These are phyloP conservation scores for Eueides isabella DNA, from an alignment of 1,140 invertebrate species.

Conservation along the genomic window DNA sequence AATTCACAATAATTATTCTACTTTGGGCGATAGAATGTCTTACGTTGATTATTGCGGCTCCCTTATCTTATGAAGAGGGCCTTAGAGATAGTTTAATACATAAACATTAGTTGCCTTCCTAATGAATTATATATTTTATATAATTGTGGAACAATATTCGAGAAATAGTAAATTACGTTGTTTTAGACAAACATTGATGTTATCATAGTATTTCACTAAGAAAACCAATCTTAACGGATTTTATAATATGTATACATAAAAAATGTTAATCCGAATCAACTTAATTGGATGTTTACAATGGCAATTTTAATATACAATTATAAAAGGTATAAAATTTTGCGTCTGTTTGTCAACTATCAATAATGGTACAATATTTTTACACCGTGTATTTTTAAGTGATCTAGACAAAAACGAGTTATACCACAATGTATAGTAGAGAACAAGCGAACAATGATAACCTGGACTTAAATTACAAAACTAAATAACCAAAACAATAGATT, in stretches of 20 bases:
- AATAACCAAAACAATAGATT: too few species aligned
- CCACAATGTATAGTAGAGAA: too few species aligned
- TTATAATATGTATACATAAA: too few species aligned
- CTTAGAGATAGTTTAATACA: conserved; percentile 13
- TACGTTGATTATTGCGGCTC: conserved; percentile 26
- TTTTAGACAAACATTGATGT: background rate
- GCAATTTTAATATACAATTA: too few species aligned
- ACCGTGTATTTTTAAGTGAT: background rate
- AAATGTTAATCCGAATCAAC: too few species aligned
- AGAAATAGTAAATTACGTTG: background rate
- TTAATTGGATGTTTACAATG: too few species aligned
- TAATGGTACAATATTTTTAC: background rate
- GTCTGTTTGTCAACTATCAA: background rate
- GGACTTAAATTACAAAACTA: too few species aligned
- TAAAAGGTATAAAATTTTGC: too few species aligned
- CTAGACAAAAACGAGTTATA: background rate
- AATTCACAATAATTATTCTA: conserved; percentile 15
- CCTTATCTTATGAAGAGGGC: conserved; percentile 15
- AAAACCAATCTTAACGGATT: too few species aligned
- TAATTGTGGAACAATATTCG: background rate
- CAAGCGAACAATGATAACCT: too few species aligned
- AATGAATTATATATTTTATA: conserved; percentile 1
- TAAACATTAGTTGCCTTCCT: background rate
- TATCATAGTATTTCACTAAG: background rate
- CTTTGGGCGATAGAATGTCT: conserved; percentile 13